Evolutionary conservation across 1,140 invertebrate genomes (phyloP).

Genomic region (Calliopsis andreniformis): DNA sequence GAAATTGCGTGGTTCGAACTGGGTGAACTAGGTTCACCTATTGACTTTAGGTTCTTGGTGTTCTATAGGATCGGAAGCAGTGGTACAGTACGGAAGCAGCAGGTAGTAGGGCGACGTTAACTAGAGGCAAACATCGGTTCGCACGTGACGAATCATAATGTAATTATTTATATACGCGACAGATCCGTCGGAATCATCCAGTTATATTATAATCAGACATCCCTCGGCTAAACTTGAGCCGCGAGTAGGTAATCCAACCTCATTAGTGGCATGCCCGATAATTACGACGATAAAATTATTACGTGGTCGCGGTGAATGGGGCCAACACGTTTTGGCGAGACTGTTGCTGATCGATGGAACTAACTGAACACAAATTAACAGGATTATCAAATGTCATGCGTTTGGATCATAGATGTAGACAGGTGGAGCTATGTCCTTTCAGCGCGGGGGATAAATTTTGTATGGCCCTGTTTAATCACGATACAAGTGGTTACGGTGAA

Average conservation of each 20-base stretch:
- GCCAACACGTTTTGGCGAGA: slow-evolving; percentile 8
- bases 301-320: background rate
- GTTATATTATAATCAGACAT: slow-evolving; percentile 24
- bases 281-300: slow-evolving; percentile 46
- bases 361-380: slow-evolving; percentile 27
- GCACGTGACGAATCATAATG: slow-evolving; percentile 10
- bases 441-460: background rate
- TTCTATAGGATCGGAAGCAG: background rate
- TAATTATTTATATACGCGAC: slow-evolving; percentile 22
- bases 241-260: slow-evolving; percentile 32
- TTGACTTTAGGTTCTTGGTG: background rate
- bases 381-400: slow-evolving; percentile 19
- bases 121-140: background rate
- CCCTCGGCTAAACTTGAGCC: slow-evolving; percentile 8
- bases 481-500: background rate
- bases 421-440: too few species aligned
- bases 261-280: slow-evolving; percentile 24
- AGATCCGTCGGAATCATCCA: slow-evolving; percentile 1
- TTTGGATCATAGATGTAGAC: background rate
- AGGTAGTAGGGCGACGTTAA: background rate
- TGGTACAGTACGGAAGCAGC: too few species aligned
- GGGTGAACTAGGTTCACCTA: background rate
- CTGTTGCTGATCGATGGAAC: slow-evolving; percentile 21
- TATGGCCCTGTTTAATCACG: background rate
- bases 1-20: background rate